Evolutionary conservation across 2,113 vertebrate genomes (phyloP).

Genomic region (Pungitius pungitius): DNA sequence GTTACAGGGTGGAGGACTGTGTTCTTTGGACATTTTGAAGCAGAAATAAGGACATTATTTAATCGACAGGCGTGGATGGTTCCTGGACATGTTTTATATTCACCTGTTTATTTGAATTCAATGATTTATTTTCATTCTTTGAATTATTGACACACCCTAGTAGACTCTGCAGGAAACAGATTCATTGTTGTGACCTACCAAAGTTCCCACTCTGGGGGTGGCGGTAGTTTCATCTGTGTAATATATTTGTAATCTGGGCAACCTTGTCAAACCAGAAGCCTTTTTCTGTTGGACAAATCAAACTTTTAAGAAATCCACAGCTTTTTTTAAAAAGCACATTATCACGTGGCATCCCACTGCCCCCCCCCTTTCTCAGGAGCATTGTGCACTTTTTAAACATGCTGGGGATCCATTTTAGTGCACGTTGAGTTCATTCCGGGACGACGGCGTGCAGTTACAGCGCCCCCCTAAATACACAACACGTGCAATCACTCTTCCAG

Average conservation of each 20-base stretch:
- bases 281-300: slow-evolving; percentile 31
- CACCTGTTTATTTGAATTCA: not conserved
- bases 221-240: slow-evolving; percentile 4
- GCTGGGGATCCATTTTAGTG: not conserved
- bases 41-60: not conserved
- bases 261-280: slow-evolving; percentile 7
- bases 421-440: not conserved
- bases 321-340: not conserved
- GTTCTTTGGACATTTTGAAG: not conserved
- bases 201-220: slow-evolving; percentile 12
- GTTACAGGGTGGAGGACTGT: not conserved
- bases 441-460: slow-evolving; percentile 1
- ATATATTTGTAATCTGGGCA: slow-evolving; percentile 29
- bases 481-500: not conserved
- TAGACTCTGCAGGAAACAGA: slow-evolving; percentile 13
- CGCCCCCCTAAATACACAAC: slow-evolving; percentile 3
- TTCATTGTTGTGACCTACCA: not conserved
- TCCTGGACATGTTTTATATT: not conserved
- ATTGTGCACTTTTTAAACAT: not conserved
- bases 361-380: not conserved
- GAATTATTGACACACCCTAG: not conserved
- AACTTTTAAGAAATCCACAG: slow-evolving; percentile 43
- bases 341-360: not conserved
- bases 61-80: not conserved
- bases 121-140: not conserved